Evolutionary conservation across 2,113 vertebrate genomes (phyloP).

Genomic region (Coturnix japonica): DNA sequence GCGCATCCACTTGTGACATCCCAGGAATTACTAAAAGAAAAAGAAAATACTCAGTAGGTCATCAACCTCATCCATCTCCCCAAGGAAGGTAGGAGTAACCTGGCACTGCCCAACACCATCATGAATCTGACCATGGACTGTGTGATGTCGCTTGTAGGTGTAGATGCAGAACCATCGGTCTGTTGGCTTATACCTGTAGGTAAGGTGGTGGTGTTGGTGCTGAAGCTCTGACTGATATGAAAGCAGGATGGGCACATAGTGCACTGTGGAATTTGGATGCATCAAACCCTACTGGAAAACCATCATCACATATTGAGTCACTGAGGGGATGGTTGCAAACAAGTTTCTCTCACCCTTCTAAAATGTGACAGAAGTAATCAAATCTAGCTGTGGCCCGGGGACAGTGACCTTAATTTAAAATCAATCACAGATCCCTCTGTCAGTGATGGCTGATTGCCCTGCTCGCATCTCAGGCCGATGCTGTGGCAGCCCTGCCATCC

Average conservation of each 20-base stretch:
- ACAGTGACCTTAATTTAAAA: slow-evolving; percentile 74
- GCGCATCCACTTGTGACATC: background rate
- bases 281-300: background rate
- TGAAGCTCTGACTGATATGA: background rate
- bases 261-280: background rate
- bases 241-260: rapidly evolving
- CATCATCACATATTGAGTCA: background rate
- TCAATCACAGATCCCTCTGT: slow-evolving; percentile 56
- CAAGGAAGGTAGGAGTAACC: slow-evolving; percentile 5
- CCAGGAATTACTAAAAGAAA: slow-evolving; percentile 45
- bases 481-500: background rate
- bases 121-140: background rate
- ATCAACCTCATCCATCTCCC: slow-evolving; percentile 63
- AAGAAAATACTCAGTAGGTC: slow-evolving; percentile 49
- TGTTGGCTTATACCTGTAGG: background rate
- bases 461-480: background rate
- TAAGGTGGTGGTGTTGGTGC: background rate
- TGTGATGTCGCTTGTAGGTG: rapidly evolving
- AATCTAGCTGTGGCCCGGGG: slow-evolving; percentile 51
- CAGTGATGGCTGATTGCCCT: slow-evolving; percentile 5
- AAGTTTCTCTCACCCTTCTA: slow-evolving; percentile 41
- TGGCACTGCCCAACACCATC: background rate
- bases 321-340: background rate
- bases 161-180: background rate
- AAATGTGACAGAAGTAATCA: slow-evolving; percentile 65